These are phyloP conservation scores for Drosophila navojoa DNA, from an alignment of 1,140 invertebrate genomes.

Conservation along the genomic window DNA sequence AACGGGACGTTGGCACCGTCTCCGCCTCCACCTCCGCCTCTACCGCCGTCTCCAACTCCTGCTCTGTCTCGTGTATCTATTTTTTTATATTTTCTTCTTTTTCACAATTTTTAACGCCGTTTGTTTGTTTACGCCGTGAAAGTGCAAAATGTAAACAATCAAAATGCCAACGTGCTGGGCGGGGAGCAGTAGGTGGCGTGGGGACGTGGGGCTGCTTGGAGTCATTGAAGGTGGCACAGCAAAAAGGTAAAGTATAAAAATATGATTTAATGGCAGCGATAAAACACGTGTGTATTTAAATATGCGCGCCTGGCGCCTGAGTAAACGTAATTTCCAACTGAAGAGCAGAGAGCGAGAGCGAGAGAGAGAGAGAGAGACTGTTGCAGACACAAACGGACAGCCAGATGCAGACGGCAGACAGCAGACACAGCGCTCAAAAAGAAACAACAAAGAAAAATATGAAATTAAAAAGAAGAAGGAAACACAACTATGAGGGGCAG, in stretches of 20 bases:
- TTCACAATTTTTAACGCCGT: conserved; percentile 75
- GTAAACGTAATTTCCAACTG: conserved; percentile 82
- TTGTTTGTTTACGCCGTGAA: conserved; percentile 78
- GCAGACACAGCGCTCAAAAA: conserved; percentile 53
- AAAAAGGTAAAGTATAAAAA: conserved; percentile 83
- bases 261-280: conserved; percentile 84
- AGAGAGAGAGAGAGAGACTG: neutral
- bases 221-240: conserved; percentile 54
- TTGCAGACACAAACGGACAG: conserved; percentile 37
- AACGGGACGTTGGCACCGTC: neutral
- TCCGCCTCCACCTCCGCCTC: neutral
- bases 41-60: neutral
- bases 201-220: conserved; percentile 12
- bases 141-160: conserved; percentile 84
- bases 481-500: conserved; percentile 49
- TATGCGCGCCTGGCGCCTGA: conserved; percentile 82
- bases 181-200: neutral
- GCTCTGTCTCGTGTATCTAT: conserved; percentile 34
- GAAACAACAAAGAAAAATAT: conserved; percentile 77
- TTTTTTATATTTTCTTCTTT: conserved; percentile 34
- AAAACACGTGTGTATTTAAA: conserved; percentile 84
- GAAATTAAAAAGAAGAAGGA: conserved; percentile 71
- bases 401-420: conserved; percentile 47
- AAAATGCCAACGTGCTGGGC: conserved; percentile 62
- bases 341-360: conserved; percentile 17